These are phyloP conservation scores for Dreissena rostriformis DNA, from an alignment of 1,140 invertebrate genomes.

Conservation along the genomic window DNA sequence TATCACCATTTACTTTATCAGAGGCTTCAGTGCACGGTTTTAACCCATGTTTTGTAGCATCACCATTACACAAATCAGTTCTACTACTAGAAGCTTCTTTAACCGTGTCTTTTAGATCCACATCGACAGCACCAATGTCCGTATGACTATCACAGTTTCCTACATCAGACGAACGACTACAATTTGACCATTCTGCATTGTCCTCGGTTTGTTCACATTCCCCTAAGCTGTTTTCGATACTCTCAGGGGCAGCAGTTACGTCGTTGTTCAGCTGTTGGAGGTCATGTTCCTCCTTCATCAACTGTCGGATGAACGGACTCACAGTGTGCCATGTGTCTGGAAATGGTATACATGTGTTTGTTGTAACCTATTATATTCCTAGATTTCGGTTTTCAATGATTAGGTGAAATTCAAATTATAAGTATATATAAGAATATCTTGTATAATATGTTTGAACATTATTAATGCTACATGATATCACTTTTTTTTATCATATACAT, in stretches of 20 bases:
- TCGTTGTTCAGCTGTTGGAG: conserved; percentile 25
- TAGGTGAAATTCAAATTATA: too few species aligned
- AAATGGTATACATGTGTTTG: conserved; percentile 54
- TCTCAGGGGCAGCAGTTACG: neutral
- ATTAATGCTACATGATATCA: too few species aligned
- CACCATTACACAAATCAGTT: neutral
- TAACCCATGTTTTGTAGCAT: neutral
- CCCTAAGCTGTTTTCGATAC: neutral
- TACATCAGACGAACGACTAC: too few species aligned
- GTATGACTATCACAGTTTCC: too few species aligned
- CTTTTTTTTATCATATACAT: too few species aligned
- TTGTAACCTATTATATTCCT: too few species aligned
- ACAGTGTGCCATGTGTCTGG: conserved; percentile 65
- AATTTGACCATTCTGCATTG: too few species aligned
- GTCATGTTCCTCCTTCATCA: conserved; percentile 71
- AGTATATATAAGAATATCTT: too few species aligned
- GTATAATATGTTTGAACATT: too few species aligned
- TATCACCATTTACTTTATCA: neutral
- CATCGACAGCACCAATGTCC: too few species aligned
- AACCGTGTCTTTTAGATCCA: neutral
- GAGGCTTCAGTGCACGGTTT: neutral
- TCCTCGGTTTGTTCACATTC: too few species aligned
- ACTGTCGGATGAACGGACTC: conserved; percentile 69
- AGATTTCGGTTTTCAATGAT: too few species aligned
- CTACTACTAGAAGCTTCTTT: neutral